Evolutionary conservation across 2,888 invertebrate species (phyloP), one percentile per base, ranked within the genome.

Genomic region (Drosophila greeni): DNA sequence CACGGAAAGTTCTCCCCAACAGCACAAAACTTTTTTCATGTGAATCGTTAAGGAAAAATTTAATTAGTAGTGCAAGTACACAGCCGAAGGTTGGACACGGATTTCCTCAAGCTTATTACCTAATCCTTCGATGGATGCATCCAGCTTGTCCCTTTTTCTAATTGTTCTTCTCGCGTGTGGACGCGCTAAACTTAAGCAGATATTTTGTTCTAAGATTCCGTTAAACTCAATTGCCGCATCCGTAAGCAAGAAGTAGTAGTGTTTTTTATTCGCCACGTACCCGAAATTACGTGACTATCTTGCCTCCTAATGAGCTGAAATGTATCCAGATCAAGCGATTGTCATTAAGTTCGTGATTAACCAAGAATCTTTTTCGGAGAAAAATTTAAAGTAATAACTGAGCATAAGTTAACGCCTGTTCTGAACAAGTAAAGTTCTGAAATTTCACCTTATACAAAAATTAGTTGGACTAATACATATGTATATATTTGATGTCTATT

Each of bases 1-100:
- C 34, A 39, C 66, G 55, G 36, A 84, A 81, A 60, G 71, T 84
- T 81, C 67, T 36, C 1, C 54, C 31, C 54, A 24, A 57, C 39
- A 57, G 24, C n/a, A 24, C n/a, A 5, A 69, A 77, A 77, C 64
- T 77, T 77, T 80, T 72, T 64, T 47, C 77, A 69, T 34, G 39
- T 29, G 31, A 34, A 20, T 31, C 45, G 29, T 31, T 48, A 52
- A 61, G 20, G 45, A 47, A 61, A 76, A 81, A 78, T 85, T 85
- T 81, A 82, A 82, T 82, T 85, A 83, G 76, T 61, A 69, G 71
- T 57, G 70, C 61, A n/a, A 47, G 52, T 29, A 53, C 49, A 47
- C 20, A 33, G 29, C 14, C 3, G 9, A 29, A 20, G 45, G 20
- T 47, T 47, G 18, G 14, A 29, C 29, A 47, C 20, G 45, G 45